Base-by-base conservation (phyloP, 2,797 vertebrate species). In the Helarctos malayanus region DNA sequence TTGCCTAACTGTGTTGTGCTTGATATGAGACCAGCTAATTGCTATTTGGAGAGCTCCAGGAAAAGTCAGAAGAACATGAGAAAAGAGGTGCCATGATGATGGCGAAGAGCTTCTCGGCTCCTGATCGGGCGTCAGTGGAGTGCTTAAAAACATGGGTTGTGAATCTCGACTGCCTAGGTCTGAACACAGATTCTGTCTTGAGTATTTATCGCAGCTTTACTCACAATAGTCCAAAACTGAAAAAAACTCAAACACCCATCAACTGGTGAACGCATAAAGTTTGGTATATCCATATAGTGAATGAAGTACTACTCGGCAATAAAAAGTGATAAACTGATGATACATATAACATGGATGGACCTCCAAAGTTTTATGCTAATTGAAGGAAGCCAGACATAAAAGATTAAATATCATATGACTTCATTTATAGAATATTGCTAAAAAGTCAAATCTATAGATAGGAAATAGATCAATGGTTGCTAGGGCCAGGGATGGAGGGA, bases 361-460 rank as follows among this genome's bases (percentile, higher is more conserved):
- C 52, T 56, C 73, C 82, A 88, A 85, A 45, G 49, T 63, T 96
- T 94, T 94, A 82, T 75, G 56, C 76, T 91, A 79, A 94, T n/a
- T 83, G 75, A 94, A 93, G 82, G 59, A 82, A 97, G 69, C 27
- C 76, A 86, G 45, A 65, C 47, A 75, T 85, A 76, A 91, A 92
- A 89, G 69, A 89, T 69, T 79, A 81, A 87, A 52, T 78, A 45
- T 41, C 41, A 19, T 71, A 65, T 8, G 18, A 63, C 83, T 94
- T 95, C 19, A 35, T 76, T 59, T 76, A 69, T 65, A 73, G 49
- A 84, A 59, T n/a, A 89, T 57, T 12, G 14, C 73, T 93, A 38
- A 93, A 94, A 92, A 87, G 75, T 79, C 57, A 89, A 83, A 88
- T 78, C 47, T 52, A 68, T 78, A 68, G 54, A 85, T 13, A 54